phyloP scores from a whole-genome alignment of 2,113 vertebrate species.

The Pomatorhinus ruficollis region DNA sequence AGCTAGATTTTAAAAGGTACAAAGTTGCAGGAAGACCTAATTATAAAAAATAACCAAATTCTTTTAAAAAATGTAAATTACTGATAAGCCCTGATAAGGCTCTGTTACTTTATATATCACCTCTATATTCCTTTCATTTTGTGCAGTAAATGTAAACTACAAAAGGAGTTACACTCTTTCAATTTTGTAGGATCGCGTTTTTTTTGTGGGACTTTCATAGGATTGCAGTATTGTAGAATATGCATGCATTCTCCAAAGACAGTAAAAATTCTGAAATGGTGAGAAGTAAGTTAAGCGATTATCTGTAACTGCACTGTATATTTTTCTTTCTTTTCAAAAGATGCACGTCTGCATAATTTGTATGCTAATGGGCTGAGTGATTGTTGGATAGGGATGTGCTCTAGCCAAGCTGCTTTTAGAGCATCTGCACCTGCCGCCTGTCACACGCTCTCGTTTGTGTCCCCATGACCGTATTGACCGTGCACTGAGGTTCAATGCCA shows the following conservation, averaged over 20 bases:
- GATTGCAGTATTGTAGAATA: neutral
- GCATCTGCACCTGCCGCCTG: neutral
- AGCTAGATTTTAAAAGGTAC: neutral
- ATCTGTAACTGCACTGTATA: neutral
- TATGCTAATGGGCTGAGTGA: neutral
- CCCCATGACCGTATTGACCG: fast-evolving
- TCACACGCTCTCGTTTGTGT: neutral
- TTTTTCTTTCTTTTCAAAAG: neutral
- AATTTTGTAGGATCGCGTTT: neutral
- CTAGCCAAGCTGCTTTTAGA: neutral
- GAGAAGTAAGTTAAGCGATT: neutral
- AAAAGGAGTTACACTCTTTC: neutral
- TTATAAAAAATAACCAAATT: neutral
- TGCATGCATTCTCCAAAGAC: neutral
- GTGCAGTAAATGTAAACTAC: fast-evolving
- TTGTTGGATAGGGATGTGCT: neutral
- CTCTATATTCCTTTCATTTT: neutral
- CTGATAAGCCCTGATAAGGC: neutral
- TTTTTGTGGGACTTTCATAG: neutral
- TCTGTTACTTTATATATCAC: neutral
- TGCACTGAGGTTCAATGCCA: neutral
- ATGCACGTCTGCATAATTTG: neutral
- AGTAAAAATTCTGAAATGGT: neutral
- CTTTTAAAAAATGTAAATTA: neutral
- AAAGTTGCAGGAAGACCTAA: neutral